Conservation (phyloP, 2,113 vertebrate genomes). For the Acrocephalus arundinaceus region DNA sequence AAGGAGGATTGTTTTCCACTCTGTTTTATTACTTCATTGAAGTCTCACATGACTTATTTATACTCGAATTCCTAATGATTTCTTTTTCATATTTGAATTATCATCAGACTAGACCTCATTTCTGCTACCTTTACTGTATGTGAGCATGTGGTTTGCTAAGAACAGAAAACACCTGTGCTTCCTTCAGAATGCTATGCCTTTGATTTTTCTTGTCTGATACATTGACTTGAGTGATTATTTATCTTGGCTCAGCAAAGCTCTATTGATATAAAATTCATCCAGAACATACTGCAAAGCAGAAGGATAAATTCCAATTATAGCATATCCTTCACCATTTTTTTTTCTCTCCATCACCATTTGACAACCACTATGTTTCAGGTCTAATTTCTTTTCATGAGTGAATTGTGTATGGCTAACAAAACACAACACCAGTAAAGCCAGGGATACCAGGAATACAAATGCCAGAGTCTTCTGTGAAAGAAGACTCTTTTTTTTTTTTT, state of each 20-base stretch:
- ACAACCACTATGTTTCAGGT: not conserved
- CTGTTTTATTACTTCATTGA: not conserved
- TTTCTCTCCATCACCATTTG: not conserved
- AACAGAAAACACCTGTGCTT: conserved; percentile 3
- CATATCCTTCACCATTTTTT: not conserved
- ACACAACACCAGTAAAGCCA: not conserved
- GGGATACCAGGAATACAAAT: not conserved
- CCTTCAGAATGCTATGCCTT: not conserved
- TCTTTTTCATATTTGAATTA: not conserved
- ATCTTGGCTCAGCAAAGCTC: not conserved
- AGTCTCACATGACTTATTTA: not conserved
- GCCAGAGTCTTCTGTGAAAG: not conserved
- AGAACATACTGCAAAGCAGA: not conserved
- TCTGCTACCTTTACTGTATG: not conserved
- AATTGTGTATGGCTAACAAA: not conserved
- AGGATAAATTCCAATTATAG: not conserved
- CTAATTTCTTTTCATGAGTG: not conserved
- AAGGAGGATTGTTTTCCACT: not conserved
- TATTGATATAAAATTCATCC: not conserved
- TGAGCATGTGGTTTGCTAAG: not conserved
- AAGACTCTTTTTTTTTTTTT: not conserved
- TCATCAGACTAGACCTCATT: not conserved
- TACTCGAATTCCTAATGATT: not conserved
- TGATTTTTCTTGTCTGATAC: conserved; percentile 16
- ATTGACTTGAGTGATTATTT: not conserved